Base-by-base conservation (phyloP, 2,113 vertebrate species). In the Gasterosteus nipponicus region DNA sequence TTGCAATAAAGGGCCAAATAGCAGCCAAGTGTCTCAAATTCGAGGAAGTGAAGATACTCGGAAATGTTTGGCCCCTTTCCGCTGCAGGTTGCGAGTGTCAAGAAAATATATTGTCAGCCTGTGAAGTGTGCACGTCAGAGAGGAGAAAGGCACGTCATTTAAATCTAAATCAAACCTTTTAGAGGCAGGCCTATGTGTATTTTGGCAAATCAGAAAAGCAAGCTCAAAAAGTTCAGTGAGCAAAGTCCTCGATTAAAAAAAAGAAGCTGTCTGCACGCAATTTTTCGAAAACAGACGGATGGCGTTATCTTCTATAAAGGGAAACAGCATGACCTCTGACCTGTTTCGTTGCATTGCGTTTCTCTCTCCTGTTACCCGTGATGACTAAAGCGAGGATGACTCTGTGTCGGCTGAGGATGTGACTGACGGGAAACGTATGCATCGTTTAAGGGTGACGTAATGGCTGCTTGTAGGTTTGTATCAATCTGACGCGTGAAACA, bases 281-380 rank as follows among this genome's bases (percentile, higher is more conserved):
- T 72, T 41, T 26, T 63, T 19, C 3, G 5, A 51, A 6, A 35
- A n/a, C 10, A 18, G 2, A 54, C 31, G 11, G 10, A 29, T 77
- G 26, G 67, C 59, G 39, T 66, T 1, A 0, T 59, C 35, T 3
- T 18, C 15, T 53, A 12, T 33, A 33, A 18, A 53, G 10, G 33
- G 51, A 69, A 61, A 44, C 38, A 2, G 18, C 11, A 15, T 85
- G 83, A 87, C 85, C 82, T 77, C 51, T 85, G 77, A 87, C 85
- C 85, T 2, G 26, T 15, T 35, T 19, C 39, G 26, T 15, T 7
- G 0, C 49, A 15, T 22, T 7, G 7, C 6, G 9, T 49, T 11
- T 69, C 16, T 74, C 5, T 46, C 12, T 51, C 0, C 26, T 15
- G 0, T 14, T 11, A 0, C 29, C 12, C 29, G 1, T 1, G 62